Percentiles rank a stretch among this genome's conserved stretches.
Conservation (phyloP, 2,113 vertebrate genomes). For the Noctilio leporinus region DNA sequence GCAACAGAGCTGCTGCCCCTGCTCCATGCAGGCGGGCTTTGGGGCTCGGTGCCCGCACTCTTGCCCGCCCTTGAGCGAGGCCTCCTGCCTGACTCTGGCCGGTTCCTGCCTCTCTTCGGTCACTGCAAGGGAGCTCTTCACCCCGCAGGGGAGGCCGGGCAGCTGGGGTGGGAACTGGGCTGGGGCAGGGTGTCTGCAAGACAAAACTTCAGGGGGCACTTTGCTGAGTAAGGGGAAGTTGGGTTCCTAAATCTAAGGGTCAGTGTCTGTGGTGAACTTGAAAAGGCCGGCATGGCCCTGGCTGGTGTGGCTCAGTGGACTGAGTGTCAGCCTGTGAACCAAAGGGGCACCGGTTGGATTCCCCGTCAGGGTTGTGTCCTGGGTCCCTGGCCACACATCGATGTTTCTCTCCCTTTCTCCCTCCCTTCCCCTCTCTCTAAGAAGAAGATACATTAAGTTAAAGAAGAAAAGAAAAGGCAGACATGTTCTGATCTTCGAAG, state of each 20-base stretch:
- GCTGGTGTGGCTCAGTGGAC: too few relatives aligned
- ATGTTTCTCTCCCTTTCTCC: too few relatives aligned
- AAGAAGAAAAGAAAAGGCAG: background rate
- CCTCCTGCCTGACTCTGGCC: background rate
- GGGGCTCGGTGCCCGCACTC: rapidly evolving
- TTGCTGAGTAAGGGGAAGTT: background rate
- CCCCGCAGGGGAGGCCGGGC: rapidly evolving
- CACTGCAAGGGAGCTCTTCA: background rate
- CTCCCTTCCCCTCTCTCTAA: too few relatives aligned
- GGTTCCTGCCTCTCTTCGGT: background rate
- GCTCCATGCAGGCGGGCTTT: rapidly evolving
- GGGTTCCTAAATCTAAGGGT: background rate
- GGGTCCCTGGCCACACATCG: too few relatives aligned
- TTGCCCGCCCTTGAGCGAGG: rapidly evolving
- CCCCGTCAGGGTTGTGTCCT: too few relatives aligned
- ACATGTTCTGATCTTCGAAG: background rate
- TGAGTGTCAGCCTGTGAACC: too few relatives aligned
- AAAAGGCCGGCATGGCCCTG: background rate
- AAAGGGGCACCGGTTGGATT: too few relatives aligned
- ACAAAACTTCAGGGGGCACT: background rate
- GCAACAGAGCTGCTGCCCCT: background rate
- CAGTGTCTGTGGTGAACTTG: background rate
- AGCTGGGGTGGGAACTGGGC: background rate
- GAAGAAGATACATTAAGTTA: too few relatives aligned
- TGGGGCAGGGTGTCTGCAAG: background rate